Percentiles rank a stretch among this genome's conserved stretches.
Evolutionary conservation across 2,888 invertebrate species (phyloP).

Genomic region (Julus scandinavius): DNA sequence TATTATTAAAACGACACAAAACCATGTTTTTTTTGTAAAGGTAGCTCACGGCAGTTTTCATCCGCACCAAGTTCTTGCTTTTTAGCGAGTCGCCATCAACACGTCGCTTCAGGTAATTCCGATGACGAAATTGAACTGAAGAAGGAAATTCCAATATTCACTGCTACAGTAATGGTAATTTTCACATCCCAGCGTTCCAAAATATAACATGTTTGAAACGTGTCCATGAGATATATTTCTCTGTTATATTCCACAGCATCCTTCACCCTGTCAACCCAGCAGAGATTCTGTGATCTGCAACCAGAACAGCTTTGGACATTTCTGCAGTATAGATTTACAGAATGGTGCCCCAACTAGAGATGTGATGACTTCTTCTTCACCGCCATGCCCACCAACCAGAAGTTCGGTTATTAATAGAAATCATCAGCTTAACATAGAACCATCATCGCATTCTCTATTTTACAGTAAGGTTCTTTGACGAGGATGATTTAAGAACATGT

Average conservation of each 20-base stretch:
- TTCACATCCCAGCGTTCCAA: background rate
- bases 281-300: slow-evolving; percentile 57
- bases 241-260: background rate
- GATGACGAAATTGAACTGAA: slow-evolving; percentile 49
- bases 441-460: slow-evolving; percentile 45
- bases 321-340: background rate
- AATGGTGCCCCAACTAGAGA: background rate
- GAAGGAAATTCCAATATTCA: slow-evolving; percentile 34
- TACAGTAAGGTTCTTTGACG: background rate
- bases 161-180: background rate
- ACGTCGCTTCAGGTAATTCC: background rate
- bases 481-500: background rate
- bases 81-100: slow-evolving; percentile 56
- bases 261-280: background rate
- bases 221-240: no score
- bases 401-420: slow-evolving; percentile 52
- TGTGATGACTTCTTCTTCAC: background rate
- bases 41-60: slow-evolving; percentile 54
- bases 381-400: slow-evolving; percentile 45
- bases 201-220: background rate
- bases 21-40: slow-evolving; percentile 45
- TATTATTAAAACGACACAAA: background rate
- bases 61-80: slow-evolving; percentile 57
- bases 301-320: slow-evolving; percentile 50
- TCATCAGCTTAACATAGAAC: slow-evolving; percentile 2